phyloP scores from a whole-genome alignment of 2,888 invertebrate species.

The Conomelus anceps region DNA sequence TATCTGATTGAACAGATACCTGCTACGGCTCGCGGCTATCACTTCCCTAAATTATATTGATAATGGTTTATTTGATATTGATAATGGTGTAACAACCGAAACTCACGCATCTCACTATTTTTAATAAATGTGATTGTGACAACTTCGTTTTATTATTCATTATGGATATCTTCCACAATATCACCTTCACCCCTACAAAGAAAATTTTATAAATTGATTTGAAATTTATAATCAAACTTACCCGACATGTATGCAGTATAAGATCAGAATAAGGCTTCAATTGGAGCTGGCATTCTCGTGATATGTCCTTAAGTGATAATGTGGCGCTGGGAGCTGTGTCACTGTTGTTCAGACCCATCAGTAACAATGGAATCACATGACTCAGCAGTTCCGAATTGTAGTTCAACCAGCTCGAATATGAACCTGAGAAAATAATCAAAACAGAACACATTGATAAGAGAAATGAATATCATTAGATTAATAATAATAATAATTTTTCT shows the following conservation, averaged over 20 bases:
- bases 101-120: no score
- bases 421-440: conserved; percentile 46
- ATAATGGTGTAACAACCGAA: no score
- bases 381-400: conserved; percentile 61
- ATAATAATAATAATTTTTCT: no score
- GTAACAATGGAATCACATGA: conserved; percentile 58
- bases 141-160: no score
- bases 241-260: conserved; percentile 64
- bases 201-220: no score
- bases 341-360: conserved; percentile 55
- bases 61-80: no score
- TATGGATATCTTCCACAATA: no score
- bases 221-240: conserved; percentile 34
- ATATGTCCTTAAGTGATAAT: conserved; percentile 81
- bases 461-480: background rate
- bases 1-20: no score
- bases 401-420: conserved; percentile 81
- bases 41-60: no score
- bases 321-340: conserved; percentile 73
- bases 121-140: no score
- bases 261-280: conserved; percentile 69
- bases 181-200: no score
- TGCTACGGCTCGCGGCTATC: no score
- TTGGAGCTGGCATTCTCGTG: conserved; percentile 69
- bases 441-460: background rate